Evolutionary conservation across 2,113 vertebrate genomes (phyloP).

Genomic region (Hepsetus odoe): DNA sequence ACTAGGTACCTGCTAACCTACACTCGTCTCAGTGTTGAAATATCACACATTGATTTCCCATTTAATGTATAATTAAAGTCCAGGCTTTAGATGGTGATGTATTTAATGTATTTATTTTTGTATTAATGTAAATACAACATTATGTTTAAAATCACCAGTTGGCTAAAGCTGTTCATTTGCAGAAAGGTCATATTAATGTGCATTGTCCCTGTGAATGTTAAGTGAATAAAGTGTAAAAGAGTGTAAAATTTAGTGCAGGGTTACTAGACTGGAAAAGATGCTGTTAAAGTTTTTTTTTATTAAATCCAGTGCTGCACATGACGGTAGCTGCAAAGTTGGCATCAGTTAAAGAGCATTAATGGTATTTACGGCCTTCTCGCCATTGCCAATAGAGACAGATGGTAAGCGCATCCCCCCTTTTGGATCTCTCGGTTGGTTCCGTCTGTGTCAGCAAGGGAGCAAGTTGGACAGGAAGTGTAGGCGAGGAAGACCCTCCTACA

Average conservation of each 20-base stretch:
- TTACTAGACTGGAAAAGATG: neutral
- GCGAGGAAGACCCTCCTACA: slow-evolving; percentile 29
- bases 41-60: neutral
- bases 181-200: neutral
- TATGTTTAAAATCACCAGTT: too few species aligned
- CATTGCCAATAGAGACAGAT: slow-evolving; percentile 43
- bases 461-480: slow-evolving; percentile 20
- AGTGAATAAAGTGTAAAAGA: neutral
- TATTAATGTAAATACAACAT: too few species aligned
- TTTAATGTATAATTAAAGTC: neutral
- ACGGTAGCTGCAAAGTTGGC: slow-evolving; percentile 17
- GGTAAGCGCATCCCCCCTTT: slow-evolving; percentile 33
- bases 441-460: slow-evolving; percentile 45
- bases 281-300: slow-evolving; percentile 2
- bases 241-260: neutral
- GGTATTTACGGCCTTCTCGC: slow-evolving; percentile 28
- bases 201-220: neutral
- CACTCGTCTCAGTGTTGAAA: too few species aligned
- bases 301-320: neutral
- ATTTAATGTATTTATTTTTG: too few species aligned
- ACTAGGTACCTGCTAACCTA: too few species aligned
- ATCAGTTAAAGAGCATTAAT: slow-evolving; percentile 38
- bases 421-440: slow-evolving; percentile 25
- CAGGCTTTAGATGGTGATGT: neutral
- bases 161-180: neutral